Evolutionary conservation across 2,797 vertebrate species (phyloP).

Genomic region (Fistularia commersonii): DNA sequence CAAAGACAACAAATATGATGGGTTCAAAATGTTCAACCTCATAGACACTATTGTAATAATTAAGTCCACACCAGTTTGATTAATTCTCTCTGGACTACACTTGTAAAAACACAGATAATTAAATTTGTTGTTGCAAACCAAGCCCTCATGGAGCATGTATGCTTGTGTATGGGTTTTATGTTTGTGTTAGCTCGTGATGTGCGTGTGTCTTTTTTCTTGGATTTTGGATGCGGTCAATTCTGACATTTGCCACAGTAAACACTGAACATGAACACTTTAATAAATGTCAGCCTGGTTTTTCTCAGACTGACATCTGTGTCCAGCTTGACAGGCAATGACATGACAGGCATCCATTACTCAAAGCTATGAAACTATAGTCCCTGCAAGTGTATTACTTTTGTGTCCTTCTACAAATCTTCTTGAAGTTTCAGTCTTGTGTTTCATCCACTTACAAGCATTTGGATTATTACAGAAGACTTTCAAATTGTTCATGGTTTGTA

Average conservation of each 20-base stretch:
- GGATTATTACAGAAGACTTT: neutral
- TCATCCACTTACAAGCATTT: neutral
- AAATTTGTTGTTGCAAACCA: too few species aligned
- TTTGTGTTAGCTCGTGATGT: too few species aligned
- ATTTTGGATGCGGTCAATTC: conserved; percentile 22
- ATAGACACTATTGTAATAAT: too few species aligned
- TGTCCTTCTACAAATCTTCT: neutral
- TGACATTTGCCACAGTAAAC: conserved; percentile 49
- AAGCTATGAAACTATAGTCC: neutral
- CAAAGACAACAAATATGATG: too few species aligned
- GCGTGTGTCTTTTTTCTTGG: neutral
- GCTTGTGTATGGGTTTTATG: too few species aligned
- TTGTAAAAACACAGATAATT: too few species aligned
- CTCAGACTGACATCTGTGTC: conserved; percentile 10
- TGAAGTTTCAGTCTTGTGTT: neutral
- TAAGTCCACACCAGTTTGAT: too few species aligned
- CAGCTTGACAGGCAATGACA: neutral
- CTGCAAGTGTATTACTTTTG: too few species aligned
- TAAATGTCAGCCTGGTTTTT: conserved; percentile 38
- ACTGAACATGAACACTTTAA: conserved; percentile 29
- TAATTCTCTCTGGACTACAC: too few species aligned
- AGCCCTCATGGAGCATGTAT: too few species aligned
- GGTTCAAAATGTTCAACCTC: too few species aligned
- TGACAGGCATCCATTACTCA: neutral
- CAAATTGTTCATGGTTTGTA: neutral